Conservation (phyloP, 2,888 invertebrate species). For the Amphiduros pacificus region DNA sequence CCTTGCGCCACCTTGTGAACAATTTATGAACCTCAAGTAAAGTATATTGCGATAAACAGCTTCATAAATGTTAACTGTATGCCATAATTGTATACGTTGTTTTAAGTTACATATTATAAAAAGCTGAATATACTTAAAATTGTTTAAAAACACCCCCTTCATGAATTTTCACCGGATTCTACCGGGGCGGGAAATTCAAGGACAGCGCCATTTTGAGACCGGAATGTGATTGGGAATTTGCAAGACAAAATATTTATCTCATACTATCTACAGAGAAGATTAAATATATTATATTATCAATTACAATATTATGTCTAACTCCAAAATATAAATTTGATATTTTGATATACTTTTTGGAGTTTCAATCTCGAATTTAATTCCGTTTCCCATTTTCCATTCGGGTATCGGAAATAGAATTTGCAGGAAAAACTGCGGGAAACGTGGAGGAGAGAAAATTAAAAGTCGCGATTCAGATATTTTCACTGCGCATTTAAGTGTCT, state of each 20-base stretch:
- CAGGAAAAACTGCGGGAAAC: constrained; percentile 12
- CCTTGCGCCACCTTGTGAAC: constrained; percentile 7
- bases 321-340: background rate
- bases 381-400: background rate
- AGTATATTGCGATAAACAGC: background rate
- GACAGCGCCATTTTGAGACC: no score
- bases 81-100: background rate
- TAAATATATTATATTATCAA: no score
- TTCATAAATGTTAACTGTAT: background rate
- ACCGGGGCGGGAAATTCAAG: no score
- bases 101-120: background rate
- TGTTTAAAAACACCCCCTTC: no score
- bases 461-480: background rate
- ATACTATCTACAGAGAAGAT: no score
- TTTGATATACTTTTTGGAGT: no score
- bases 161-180: no score
- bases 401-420: background rate
- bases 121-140: background rate
- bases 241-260: no score
- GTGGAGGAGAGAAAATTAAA: background rate
- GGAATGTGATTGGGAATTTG: no score
- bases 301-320: background rate
- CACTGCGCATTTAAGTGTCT: no score
- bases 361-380: no score
- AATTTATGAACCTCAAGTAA: background rate